Evolutionary conservation across 2,888 invertebrate species (phyloP).

Genomic region (Minunthozetes semirufus): DNA sequence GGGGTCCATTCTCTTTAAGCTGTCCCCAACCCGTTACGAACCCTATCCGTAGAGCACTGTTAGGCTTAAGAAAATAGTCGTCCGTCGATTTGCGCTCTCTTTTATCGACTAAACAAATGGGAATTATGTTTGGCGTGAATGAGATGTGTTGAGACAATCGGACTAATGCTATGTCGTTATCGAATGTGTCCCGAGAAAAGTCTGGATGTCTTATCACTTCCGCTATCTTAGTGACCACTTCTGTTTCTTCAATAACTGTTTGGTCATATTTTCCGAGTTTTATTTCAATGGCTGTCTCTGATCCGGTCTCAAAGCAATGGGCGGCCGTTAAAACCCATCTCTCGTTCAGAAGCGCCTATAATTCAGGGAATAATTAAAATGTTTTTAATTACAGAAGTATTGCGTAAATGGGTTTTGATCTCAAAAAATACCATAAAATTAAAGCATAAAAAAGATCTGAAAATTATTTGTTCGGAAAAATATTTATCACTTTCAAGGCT

Average conservation of each 20-base stretch:
- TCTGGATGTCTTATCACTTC: constrained; percentile 43
- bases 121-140: constrained; percentile 43
- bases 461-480: no score
- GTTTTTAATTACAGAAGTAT: neutral
- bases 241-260: constrained; percentile 41
- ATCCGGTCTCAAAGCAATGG: constrained; percentile 43
- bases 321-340: constrained; percentile 45
- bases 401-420: no score
- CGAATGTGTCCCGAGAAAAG: constrained; percentile 43
- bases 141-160: constrained; percentile 40
- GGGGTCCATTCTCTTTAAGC: constrained; percentile 42
- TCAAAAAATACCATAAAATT: no score
- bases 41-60: constrained; percentile 38
- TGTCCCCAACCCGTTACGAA: constrained; percentile 45
- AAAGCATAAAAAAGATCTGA: no score
- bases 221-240: constrained; percentile 40
- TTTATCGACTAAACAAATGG: constrained; percentile 42
- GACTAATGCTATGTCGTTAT: constrained; percentile 44
- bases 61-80: constrained; percentile 19
- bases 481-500: no score
- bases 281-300: constrained; percentile 39
- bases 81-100: neutral
- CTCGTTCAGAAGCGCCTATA: constrained; percentile 42
- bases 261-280: constrained; percentile 44
- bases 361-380: neutral